Evolutionary conservation across 2,888 invertebrate species (phyloP).

Genomic region (Brachyptera risi): DNA sequence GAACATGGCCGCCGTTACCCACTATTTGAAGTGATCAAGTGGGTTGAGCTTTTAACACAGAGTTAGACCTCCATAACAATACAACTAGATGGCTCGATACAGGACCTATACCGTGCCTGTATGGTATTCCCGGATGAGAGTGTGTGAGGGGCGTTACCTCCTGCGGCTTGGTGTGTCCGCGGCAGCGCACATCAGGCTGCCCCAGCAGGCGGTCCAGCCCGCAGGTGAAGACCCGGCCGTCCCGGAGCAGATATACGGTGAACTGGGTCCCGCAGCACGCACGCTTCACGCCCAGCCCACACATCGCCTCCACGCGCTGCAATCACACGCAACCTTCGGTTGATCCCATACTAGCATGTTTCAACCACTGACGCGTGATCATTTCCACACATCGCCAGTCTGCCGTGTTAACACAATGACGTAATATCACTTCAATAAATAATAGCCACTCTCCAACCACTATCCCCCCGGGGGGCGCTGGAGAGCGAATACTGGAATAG

Average conservation of each 20-base stretch:
- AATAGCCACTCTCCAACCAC: not conserved
- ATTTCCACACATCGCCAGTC: too few relatives aligned
- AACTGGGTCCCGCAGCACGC: constrained; percentile 61
- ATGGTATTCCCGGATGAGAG: not conserved
- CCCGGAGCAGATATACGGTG: constrained; percentile 56
- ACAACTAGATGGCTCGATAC: too few relatives aligned
- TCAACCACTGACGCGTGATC: too few relatives aligned
- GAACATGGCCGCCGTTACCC: too few relatives aligned
- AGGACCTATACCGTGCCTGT: too few relatives aligned
- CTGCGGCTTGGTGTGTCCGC: constrained; percentile 52
- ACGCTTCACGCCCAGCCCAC: constrained; percentile 53
- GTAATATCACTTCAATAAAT: too few relatives aligned
- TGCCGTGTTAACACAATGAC: too few relatives aligned
- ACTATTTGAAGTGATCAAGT: too few relatives aligned
- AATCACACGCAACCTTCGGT: constrained; percentile 23
- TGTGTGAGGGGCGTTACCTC: constrained; percentile 37
- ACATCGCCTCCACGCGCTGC: constrained; percentile 51
- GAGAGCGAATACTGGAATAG: too few relatives aligned
- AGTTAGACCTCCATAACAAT: too few relatives aligned
- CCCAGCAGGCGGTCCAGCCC: constrained; percentile 58
- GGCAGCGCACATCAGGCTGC: constrained; percentile 49
- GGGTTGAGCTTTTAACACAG: too few relatives aligned
- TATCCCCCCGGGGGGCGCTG: too few relatives aligned
- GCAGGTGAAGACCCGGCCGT: constrained; percentile 57
- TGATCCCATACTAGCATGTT: not conserved